phyloP scores from a whole-genome alignment of 2,113 vertebrate genomes.

The Hystrix brachyura region DNA sequence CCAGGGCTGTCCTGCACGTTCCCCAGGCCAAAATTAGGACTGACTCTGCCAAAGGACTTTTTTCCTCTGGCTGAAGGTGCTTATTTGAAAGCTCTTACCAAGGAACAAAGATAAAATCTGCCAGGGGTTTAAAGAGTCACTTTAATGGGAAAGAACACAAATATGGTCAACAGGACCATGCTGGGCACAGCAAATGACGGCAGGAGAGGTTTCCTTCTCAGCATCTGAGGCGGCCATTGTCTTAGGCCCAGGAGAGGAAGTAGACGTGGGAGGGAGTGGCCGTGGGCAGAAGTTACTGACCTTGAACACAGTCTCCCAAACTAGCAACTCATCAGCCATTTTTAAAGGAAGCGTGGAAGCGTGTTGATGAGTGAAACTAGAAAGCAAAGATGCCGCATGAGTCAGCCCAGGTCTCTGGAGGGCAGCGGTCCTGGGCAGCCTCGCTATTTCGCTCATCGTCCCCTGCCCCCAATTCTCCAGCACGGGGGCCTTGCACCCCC shows the following conservation, averaged over 20 bases:
- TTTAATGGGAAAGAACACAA: constrained; percentile 51
- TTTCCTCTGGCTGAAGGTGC: constrained; percentile 15
- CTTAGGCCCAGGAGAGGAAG: background rate
- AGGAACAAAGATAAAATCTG: constrained; percentile 50
- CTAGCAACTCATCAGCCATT: background rate
- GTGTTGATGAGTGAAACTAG: background rate
- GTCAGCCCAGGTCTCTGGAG: background rate
- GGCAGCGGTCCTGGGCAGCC: background rate
- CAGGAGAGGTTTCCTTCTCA: constrained; percentile 1
- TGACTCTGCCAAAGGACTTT: constrained; percentile 5
- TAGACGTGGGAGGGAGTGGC: background rate
- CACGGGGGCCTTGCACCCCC: background rate
- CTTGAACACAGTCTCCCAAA: constrained; percentile 12
- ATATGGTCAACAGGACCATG: background rate
- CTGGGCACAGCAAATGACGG: background rate
- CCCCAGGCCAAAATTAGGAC: constrained; percentile 41
- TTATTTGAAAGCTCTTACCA: constrained; percentile 64
- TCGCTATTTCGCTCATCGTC: background rate
- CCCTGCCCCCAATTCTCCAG: background rate
- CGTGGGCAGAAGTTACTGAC: background rate
- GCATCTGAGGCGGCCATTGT: background rate
- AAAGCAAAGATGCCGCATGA: background rate
- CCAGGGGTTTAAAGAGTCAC: constrained; percentile 25
- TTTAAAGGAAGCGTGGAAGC: background rate
- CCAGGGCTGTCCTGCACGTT: background rate